Conservation (phyloP, 2,888 invertebrate genomes). For the Campoplex capitator region DNA sequence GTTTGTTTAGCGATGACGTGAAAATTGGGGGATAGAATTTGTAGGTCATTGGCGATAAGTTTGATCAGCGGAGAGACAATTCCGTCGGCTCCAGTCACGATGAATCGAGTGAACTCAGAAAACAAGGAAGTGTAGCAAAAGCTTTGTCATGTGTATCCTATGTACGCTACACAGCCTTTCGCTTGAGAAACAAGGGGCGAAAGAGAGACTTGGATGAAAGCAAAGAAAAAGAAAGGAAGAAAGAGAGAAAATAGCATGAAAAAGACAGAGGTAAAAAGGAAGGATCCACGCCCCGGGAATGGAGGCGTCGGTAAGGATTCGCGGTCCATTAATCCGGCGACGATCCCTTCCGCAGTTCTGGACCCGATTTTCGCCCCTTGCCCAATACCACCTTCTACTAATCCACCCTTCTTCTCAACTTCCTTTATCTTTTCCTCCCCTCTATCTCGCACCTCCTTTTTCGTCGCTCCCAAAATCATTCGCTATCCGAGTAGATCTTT, state of each 20-base stretch:
- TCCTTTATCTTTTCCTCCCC: slow-evolving; percentile 40
- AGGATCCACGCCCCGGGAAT: slow-evolving; percentile 54
- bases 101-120: slow-evolving; percentile 55
- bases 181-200: not conserved
- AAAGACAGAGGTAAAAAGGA: slow-evolving; percentile 47
- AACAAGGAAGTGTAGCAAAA: slow-evolving; percentile 39
- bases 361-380: slow-evolving; percentile 66
- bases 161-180: not conserved
- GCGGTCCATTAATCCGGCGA: slow-evolving; percentile 69
- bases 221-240: not conserved
- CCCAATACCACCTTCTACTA: slow-evolving; percentile 61
- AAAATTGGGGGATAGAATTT: slow-evolving; percentile 45
- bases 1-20: not conserved
- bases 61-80: slow-evolving; percentile 53
- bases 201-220: not conserved
- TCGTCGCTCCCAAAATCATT: slow-evolving; percentile 4
- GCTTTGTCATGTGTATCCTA: slow-evolving; percentile 16
- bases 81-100: slow-evolving; percentile 44
- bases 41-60: slow-evolving; percentile 40
- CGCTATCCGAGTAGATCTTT: slow-evolving; percentile 11
- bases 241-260: slow-evolving; percentile 14
- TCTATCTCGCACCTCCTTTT: slow-evolving; percentile 33
- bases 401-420: slow-evolving; percentile 67
- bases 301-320: slow-evolving; percentile 68
- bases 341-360: slow-evolving; percentile 67